Conservation (phyloP, 2,888 invertebrate genomes). For the Marronus borbonicus region DNA sequence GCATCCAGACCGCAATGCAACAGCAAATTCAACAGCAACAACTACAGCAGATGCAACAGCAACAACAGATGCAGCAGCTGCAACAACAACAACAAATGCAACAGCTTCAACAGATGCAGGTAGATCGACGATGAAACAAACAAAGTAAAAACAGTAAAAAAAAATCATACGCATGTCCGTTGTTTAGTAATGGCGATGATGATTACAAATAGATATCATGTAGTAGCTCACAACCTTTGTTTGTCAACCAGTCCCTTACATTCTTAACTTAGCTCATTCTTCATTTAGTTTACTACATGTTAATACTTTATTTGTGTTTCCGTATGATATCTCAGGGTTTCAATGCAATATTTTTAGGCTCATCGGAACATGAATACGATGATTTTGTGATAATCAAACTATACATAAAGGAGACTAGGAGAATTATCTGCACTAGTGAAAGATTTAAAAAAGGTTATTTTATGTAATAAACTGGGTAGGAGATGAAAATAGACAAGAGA, state of each 20-base stretch:
- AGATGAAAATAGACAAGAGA: not conserved
- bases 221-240: not conserved
- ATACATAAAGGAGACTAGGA: not conserved
- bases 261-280: not conserved
- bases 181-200: not conserved
- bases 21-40: slow-evolving; percentile 71
- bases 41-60: slow-evolving; percentile 73
- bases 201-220: slow-evolving; percentile 8
- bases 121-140: slow-evolving; percentile 71
- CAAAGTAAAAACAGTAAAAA: not conserved
- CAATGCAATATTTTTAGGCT: slow-evolving; percentile 48
- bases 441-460: too few relatives aligned
- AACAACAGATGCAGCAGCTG: slow-evolving; percentile 74
- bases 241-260: not conserved
- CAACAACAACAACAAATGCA: slow-evolving; percentile 73
- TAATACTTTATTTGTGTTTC: slow-evolving; percentile 3
- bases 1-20: slow-evolving; percentile 71
- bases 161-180: slow-evolving; percentile 49
- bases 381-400: slow-evolving; percentile 42
- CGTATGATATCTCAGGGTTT: slow-evolving; percentile 47
- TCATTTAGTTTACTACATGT: not conserved
- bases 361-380: slow-evolving; percentile 11
- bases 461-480: too few relatives aligned
- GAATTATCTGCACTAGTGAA: not conserved
- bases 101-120: slow-evolving; percentile 76